Evolutionary conservation across 2,888 invertebrate species (phyloP).

Genomic region (Neoaliturus tenellus): DNA sequence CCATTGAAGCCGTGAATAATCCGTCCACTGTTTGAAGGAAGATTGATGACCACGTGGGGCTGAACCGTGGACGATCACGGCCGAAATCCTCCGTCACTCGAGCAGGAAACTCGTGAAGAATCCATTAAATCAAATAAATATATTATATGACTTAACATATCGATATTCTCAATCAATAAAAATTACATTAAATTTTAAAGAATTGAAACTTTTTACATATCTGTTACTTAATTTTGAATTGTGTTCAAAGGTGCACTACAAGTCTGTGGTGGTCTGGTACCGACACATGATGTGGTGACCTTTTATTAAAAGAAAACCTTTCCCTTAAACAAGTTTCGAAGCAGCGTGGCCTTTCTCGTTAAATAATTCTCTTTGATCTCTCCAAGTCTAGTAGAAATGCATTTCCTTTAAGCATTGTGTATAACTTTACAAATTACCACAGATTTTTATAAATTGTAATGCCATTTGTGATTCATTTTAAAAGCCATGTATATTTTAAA

Average conservation of each 20-base stretch:
- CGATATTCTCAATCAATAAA: too few relatives aligned
- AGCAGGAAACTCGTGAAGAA: too few relatives aligned
- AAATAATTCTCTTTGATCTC: slow-evolving; percentile 28
- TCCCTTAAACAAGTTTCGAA: slow-evolving; percentile 15
- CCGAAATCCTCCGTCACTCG: neutral
- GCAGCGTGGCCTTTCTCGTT: slow-evolving; percentile 7
- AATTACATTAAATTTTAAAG: too few relatives aligned
- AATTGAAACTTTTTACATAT: too few relatives aligned
- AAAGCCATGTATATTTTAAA: too few relatives aligned
- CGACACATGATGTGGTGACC: neutral
- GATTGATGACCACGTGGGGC: neutral
- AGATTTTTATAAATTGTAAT: too few relatives aligned
- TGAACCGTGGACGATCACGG: neutral
- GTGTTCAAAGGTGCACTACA: too few relatives aligned
- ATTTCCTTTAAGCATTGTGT: neutral
- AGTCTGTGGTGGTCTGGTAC: too few relatives aligned
- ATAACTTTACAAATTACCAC: neutral
- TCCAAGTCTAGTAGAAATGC: neutral
- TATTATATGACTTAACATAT: too few relatives aligned
- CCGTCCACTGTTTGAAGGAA: neutral
- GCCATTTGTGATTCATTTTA: too few relatives aligned
- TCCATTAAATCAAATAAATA: too few relatives aligned
- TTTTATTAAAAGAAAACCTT: slow-evolving; percentile 11
- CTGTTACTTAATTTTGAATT: neutral
- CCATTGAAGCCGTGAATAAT: slow-evolving; percentile 23